Base-by-base conservation (phyloP, 1,140 invertebrate species). In the Megalonaias nervosa region DNA sequence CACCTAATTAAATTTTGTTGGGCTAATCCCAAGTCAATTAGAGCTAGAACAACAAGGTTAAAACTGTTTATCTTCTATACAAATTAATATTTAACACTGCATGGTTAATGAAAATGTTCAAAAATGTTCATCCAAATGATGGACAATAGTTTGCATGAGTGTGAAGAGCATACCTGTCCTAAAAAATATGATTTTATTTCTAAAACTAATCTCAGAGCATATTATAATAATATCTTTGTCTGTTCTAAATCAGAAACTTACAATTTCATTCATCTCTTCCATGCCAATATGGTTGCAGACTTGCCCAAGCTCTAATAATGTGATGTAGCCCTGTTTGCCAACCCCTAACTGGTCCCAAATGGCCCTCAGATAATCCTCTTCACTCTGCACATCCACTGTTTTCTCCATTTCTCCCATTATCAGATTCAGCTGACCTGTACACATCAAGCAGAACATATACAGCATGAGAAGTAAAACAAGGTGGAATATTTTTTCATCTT, bases 211-310 rank as follows among this genome's bases (percentile, higher is more conserved):
- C 38, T 48, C 38, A 48, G 38, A 48, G 6, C n/a, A 67, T 67
- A 16, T 67, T 21, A 48, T 64, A 16, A 11, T 5, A 61, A 62
- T 73, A 23, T 14, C 21, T 15, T 31, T 57, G 48, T 19, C 17
- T 57, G 19, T 16, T 16, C 11, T 19, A 21, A 57, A 58, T n/a
- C n/a, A 21, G 16, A 31, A 15, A 60, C 82, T 81, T 80, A 94
- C 93, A 82, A 92, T 92, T 80, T 93, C 91, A 62, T 93, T 91
- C 79, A 93, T 91, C 74, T 92, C 92, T 67, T 93, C 91, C 90
- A 94, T 92, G 13, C 94, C 94, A 71, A 94, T 94, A 81, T 93
- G 91, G 81, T 93, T 88, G 88, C 93, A 94, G n/a, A 94, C 93
- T 66, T 90, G 85, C 31, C 91, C 91, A 48, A 94, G 88, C 84